Conservation (phyloP, 2,888 invertebrate species). For the Pollenia griseotomentosa region DNA sequence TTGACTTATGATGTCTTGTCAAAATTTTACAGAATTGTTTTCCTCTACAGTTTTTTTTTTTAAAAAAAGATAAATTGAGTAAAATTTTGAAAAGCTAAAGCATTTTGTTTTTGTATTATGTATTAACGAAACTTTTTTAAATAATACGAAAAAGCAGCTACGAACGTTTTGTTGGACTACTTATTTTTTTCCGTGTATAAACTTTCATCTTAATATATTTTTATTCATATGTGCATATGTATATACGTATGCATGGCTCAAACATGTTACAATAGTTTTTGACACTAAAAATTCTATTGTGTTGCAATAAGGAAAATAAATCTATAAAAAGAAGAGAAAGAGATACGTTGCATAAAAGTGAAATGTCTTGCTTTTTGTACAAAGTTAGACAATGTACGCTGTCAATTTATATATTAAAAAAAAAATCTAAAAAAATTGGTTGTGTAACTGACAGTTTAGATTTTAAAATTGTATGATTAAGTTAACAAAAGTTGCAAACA, state of each 20-base stretch:
- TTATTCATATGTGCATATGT: too few relatives aligned
- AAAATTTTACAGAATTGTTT: too few relatives aligned
- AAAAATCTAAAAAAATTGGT: constrained; percentile 21
- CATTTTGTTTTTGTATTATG: too few relatives aligned
- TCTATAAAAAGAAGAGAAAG: not conserved
- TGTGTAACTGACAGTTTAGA: constrained; percentile 47
- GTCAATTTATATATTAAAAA: constrained; percentile 40
- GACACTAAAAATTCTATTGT: constrained; percentile 49
- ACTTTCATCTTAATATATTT: too few relatives aligned
- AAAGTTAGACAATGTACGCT: constrained; percentile 56
- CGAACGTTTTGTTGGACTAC: too few relatives aligned
- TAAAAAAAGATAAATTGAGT: too few relatives aligned
- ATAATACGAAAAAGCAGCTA: too few relatives aligned
- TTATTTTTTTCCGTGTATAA: too few relatives aligned
- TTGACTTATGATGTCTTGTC: too few relatives aligned
- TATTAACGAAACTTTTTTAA: too few relatives aligned
- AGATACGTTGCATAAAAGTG: not conserved
- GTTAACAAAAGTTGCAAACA: constrained; percentile 41
- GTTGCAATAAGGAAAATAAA: not conserved
- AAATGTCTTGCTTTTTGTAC: constrained; percentile 29
- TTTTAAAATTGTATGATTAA: constrained; percentile 37
- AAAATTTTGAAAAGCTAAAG: too few relatives aligned
- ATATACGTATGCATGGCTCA: constrained; percentile 16
- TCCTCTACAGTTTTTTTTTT: too few relatives aligned
- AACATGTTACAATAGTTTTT: constrained; percentile 51